Evolutionary conservation across 2,888 invertebrate genomes (phyloP).

Genomic region (Tachina lurida): DNA sequence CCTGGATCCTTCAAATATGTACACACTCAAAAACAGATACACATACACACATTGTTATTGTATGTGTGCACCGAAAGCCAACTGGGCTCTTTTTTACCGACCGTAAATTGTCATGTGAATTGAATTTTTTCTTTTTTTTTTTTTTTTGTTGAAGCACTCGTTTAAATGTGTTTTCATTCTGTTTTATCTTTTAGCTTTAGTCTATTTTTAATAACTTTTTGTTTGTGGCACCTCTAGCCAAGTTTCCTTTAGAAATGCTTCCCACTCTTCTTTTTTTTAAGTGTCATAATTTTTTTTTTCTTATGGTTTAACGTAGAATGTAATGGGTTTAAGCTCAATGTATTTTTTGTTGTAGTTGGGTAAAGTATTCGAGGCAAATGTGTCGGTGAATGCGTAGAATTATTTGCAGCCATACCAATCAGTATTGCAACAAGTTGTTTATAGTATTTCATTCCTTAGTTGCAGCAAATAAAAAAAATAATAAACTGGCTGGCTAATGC

Average conservation of each 20-base stretch:
- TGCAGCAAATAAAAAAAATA: background rate
- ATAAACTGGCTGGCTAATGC: background rate
- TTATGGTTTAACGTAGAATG: slow-evolving; percentile 52
- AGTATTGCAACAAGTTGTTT: slow-evolving; percentile 57
- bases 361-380: background rate
- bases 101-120: slow-evolving; percentile 43
- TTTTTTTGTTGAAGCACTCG: slow-evolving; percentile 55
- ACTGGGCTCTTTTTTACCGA: background rate
- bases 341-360: slow-evolving; percentile 4
- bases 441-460: slow-evolving; percentile 8
- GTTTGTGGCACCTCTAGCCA: slow-evolving; percentile 28
- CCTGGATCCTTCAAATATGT: slow-evolving; percentile 16
- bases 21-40: slow-evolving; percentile 9
- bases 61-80: background rate
- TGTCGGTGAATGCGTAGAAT: background rate
- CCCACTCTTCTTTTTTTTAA: background rate
- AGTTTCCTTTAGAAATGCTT: slow-evolving; percentile 38
- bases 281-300: slow-evolving; percentile 20
- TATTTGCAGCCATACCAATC: slow-evolving; percentile 2
- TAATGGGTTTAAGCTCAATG: slow-evolving; percentile 58
- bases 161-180: slow-evolving; percentile 47
- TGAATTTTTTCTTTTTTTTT: slow-evolving; percentile 35
- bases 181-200: slow-evolving; percentile 52
- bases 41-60: background rate
- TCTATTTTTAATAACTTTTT: slow-evolving; percentile 22